These are phyloP conservation scores for Whitmania pigra DNA, from an alignment of 1,140 invertebrate genomes.

Conservation along the genomic window DNA sequence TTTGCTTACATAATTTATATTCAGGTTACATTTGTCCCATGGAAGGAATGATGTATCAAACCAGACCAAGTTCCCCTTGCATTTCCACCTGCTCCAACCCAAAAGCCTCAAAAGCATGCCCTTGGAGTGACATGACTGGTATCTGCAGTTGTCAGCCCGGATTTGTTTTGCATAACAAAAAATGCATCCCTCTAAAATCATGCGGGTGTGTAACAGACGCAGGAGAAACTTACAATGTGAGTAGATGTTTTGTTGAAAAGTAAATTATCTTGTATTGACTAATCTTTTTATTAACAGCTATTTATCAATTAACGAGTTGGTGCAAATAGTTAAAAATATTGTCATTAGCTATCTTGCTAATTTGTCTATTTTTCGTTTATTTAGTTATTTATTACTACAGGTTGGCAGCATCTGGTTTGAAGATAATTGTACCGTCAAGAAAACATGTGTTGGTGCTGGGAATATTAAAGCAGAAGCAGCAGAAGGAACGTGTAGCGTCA, in stretches of 20 bases:
- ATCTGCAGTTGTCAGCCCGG: background rate
- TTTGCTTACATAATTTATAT: background rate
- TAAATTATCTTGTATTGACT: background rate
- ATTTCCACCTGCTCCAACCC: background rate
- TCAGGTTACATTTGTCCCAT: background rate
- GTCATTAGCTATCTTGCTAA: background rate
- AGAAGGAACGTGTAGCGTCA: too few relatives aligned
- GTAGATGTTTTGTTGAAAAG: background rate
- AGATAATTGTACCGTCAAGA: background rate
- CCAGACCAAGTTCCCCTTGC: background rate
- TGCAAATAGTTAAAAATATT: background rate
- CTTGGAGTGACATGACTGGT: background rate
- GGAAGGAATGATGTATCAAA: background rate
- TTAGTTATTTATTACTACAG: background rate
- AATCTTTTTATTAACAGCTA: background rate
- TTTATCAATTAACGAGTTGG: background rate
- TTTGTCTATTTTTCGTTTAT: background rate
- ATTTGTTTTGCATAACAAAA: conserved; percentile 2
- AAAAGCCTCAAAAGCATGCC: background rate
- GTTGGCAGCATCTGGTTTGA: background rate
- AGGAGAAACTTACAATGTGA: conserved; percentile 1
- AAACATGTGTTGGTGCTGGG: background rate
- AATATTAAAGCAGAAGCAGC: background rate
- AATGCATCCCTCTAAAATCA: background rate
- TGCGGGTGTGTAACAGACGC: background rate